These are phyloP conservation scores for Chinchilla lanigera DNA, from an alignment of 2,113 vertebrate genomes.

Conservation along the genomic window DNA sequence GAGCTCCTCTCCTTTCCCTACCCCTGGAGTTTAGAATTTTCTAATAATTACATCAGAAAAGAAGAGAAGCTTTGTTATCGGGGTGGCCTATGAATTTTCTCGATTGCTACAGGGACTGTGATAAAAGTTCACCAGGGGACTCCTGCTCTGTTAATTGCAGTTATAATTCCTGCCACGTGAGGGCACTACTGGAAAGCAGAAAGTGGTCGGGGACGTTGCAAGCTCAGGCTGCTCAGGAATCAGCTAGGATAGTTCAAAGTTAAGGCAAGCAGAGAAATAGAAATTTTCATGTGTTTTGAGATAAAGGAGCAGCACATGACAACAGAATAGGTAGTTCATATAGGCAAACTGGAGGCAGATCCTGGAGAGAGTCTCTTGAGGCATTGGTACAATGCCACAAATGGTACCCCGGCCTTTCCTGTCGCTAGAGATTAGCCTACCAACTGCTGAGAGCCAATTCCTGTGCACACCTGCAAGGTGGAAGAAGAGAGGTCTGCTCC, in stretches of 20 bases:
- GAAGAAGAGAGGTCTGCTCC: neutral
- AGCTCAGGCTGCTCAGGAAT: neutral
- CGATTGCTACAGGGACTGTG: neutral
- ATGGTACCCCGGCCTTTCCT: neutral
- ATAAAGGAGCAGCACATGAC: neutral
- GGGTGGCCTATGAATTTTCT: neutral
- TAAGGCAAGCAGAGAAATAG: neutral
- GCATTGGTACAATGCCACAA: neutral
- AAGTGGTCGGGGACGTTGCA: neutral
- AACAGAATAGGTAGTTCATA: neutral
- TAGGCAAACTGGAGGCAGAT: neutral
- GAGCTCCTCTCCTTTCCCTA: neutral
- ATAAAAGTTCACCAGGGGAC: neutral
- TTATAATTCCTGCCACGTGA: constrained; percentile 55
- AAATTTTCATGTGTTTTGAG: constrained; percentile 13
- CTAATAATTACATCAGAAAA: neutral
- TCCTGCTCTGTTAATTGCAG: neutral
- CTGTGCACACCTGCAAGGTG: neutral
- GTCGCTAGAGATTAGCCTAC: neutral
- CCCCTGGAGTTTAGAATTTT: constrained; percentile 20
- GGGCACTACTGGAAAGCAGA: constrained; percentile 61
- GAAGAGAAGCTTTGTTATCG: neutral
- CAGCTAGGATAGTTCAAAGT: neutral
- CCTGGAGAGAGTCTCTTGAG: constrained; percentile 9
- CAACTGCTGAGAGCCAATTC: neutral